Percentiles rank a stretch among this genome's conserved stretches.
These are phyloP conservation scores for Acanthurus lineatus DNA, from an alignment of 2,797 vertebrate species.

Conservation along the genomic window DNA sequence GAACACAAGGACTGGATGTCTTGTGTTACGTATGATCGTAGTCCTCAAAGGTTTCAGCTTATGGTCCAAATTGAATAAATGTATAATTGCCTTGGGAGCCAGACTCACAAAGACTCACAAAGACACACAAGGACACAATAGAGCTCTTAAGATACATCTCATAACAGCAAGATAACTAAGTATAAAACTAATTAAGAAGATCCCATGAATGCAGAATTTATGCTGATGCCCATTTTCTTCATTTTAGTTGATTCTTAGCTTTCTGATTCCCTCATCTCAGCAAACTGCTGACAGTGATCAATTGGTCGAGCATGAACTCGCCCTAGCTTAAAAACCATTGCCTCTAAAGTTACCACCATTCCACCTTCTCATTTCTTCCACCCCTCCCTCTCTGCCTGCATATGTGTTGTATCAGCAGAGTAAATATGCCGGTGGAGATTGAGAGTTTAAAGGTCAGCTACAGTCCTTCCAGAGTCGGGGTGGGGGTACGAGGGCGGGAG, in stretches of 20 bases:
- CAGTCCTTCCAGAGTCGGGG: slow-evolving; percentile 51
- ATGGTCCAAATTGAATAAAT: slow-evolving; percentile 27
- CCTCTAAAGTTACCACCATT: slow-evolving; percentile 11
- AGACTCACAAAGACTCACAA: neutral
- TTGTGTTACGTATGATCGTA: neutral
- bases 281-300: slow-evolving; percentile 57
- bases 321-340: slow-evolving; percentile 40
- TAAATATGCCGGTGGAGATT: slow-evolving; percentile 63
- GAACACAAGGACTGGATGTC: neutral
- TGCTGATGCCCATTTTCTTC: neutral
- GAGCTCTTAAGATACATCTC: neutral
- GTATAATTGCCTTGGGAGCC: slow-evolving; percentile 4
- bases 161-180: slow-evolving; percentile 7
- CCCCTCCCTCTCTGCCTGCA: slow-evolving; percentile 16
- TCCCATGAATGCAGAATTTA: neutral
- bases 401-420: slow-evolving; percentile 67
- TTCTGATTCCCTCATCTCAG: slow-evolving; percentile 35
- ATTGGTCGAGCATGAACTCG: slow-evolving; percentile 40
- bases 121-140: slow-evolving; percentile 3
- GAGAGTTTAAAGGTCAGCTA: slow-evolving; percentile 71
- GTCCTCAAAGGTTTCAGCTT: slow-evolving; percentile 19
- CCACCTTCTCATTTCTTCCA: slow-evolving; percentile 27
- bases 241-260: slow-evolving; percentile 22
- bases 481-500: slow-evolving; percentile 7
- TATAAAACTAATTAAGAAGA: slow-evolving; percentile 11